Evolutionary conservation across 2,888 invertebrate species (phyloP).

Genomic region (Prosapia bicincta): DNA sequence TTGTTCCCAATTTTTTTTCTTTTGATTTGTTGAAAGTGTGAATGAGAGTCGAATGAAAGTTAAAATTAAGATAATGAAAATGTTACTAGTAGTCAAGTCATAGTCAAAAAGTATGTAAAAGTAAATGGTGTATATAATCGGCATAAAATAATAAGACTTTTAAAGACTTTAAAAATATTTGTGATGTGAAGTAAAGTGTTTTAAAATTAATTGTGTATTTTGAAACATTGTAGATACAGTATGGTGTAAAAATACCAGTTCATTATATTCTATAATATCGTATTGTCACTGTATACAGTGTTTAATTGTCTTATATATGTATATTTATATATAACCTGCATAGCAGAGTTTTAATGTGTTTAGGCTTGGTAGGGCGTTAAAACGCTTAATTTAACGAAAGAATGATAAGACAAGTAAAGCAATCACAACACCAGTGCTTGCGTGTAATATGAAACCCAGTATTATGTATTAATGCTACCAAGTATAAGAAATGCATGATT

Average conservation of each 20-base stretch:
- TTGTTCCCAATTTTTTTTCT: neutral
- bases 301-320: conserved; percentile 29
- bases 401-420: conserved; percentile 12
- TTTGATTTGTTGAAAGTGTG: neutral
- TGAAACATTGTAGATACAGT: conserved; percentile 9
- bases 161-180: conserved; percentile 18
- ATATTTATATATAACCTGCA: conserved; percentile 35
- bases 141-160: conserved; percentile 21
- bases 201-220: conserved; percentile 10
- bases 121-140: conserved; percentile 27
- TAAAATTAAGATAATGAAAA: neutral
- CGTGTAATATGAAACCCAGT: conserved; percentile 39
- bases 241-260: neutral
- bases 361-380: conserved; percentile 26
- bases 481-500: conserved; percentile 39
- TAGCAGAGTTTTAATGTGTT: conserved; percentile 34
- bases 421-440: conserved; percentile 23
- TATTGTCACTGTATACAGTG: conserved; percentile 26
- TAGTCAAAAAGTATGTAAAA: conserved; percentile 1
- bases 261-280: conserved; percentile 17
- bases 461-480: conserved; percentile 41
- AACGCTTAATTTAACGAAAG: conserved; percentile 23
- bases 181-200: conserved; percentile 23
- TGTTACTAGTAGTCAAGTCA: neutral
- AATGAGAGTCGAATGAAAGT: neutral